A percentile compares a stretch with the other conserved stretches of the same genome.
These are phyloP conservation scores for Agonum fuliginosum DNA, from an alignment of 2,888 invertebrate genomes.

Conservation along the genomic window DNA sequence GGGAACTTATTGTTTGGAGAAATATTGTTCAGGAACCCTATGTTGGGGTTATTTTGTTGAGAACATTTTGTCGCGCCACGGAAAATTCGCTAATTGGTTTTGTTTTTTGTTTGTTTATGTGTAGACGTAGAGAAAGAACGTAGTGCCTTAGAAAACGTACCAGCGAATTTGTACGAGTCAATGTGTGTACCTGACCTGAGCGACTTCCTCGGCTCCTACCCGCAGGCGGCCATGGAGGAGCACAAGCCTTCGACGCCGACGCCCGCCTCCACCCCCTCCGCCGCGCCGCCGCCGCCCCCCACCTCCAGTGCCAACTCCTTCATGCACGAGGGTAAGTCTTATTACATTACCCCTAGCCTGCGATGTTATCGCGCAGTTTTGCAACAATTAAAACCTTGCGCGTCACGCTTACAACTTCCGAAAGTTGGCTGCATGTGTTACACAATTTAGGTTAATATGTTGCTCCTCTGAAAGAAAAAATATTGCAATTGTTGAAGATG, in stretches of 20 bases:
- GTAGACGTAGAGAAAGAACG: constrained; percentile 87
- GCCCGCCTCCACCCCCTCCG: constrained; percentile 67
- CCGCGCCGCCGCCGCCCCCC: constrained; percentile 63
- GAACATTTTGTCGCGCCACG: too few relatives aligned
- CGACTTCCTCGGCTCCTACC: constrained; percentile 79
- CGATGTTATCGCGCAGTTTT: too few relatives aligned
- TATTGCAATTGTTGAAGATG: constrained; percentile 44
- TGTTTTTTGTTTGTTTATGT: neutral
- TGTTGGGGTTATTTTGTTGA: too few relatives aligned
- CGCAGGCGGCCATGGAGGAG: constrained; percentile 71
- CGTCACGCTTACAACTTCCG: constrained; percentile 67
- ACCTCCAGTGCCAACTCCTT: constrained; percentile 65
- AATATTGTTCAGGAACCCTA: too few relatives aligned
- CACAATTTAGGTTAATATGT: constrained; percentile 71
- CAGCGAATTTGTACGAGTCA: constrained; percentile 85
- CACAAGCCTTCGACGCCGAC: constrained; percentile 72
- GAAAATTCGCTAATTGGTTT: neutral
- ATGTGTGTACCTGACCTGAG: constrained; percentile 86
- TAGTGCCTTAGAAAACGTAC: constrained; percentile 76
- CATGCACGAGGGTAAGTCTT: constrained; percentile 77
- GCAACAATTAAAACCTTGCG: constrained; percentile 52
- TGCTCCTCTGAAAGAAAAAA: constrained; percentile 58
- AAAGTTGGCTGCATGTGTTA: constrained; percentile 68
- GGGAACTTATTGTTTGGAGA: too few relatives aligned
- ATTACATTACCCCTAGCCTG: neutral